phyloP scores from a whole-genome alignment of 2,113 vertebrate genomes.

The Myrmecobius fasciatus region DNA sequence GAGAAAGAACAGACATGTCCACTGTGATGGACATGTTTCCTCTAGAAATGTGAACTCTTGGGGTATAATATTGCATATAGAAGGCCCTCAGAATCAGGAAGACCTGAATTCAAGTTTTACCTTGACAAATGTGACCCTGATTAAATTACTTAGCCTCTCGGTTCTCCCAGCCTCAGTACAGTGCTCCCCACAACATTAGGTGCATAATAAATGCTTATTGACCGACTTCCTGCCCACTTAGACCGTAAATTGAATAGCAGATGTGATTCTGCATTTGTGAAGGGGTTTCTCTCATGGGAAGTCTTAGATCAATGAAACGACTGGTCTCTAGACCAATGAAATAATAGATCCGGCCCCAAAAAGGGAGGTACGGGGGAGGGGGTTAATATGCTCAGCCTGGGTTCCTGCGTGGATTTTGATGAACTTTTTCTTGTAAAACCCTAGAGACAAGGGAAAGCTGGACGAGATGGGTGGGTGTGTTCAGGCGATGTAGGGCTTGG shows the following conservation, averaged over 20 bases:
- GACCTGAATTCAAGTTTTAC: background rate
- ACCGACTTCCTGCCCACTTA: background rate
- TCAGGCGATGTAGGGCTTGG: background rate
- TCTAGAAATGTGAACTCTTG: too few species aligned
- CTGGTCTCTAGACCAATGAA: background rate
- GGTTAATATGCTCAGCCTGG: background rate
- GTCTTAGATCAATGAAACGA: too few species aligned
- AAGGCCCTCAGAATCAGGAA: background rate
- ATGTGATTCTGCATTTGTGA: background rate
- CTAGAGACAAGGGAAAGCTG: background rate
- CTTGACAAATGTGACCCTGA: background rate
- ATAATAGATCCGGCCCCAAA: background rate
- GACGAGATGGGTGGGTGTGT: background rate
- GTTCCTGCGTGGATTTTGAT: background rate
- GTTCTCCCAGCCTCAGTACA: background rate
- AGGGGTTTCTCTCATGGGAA: background rate
- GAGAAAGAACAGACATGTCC: background rate
- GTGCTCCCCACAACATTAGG: background rate
- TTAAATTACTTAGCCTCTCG: background rate
- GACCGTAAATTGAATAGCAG: background rate
- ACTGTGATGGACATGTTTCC: too few species aligned
- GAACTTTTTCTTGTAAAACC: background rate
- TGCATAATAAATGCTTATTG: background rate
- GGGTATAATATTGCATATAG: background rate
- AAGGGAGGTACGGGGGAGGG: background rate